Percentiles rank a stretch among this genome's conserved stretches.
Conservation (phyloP, 2,113 vertebrate species). For the Rhombomys opimus region DNA sequence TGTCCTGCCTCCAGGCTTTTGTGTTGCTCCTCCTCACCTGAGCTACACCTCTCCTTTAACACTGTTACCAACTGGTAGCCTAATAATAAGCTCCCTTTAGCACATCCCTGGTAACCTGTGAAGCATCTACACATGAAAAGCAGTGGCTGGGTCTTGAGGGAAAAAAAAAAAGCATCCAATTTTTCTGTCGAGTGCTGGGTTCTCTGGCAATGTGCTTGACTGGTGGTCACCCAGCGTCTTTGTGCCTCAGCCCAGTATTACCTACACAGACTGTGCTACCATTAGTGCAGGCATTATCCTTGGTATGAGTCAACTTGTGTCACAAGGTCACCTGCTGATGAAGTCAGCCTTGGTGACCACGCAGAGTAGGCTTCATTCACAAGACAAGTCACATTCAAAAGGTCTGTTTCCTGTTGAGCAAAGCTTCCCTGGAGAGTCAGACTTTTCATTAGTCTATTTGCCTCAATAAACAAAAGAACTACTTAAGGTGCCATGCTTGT, state of each 20-base stretch:
- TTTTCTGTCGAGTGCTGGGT: neutral
- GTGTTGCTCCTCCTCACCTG: neutral
- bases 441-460: neutral
- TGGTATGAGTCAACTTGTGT: neutral
- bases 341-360: neutral
- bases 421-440: neutral
- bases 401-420: neutral
- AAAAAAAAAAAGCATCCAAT: neutral
- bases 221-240: neutral
- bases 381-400: neutral
- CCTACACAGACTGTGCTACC: neutral
- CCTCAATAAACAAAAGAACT: slow-evolving; percentile 39
- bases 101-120: neutral
- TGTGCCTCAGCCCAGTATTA: neutral
- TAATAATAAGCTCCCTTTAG: neutral
- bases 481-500: neutral
- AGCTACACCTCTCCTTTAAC: neutral
- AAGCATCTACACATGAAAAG: neutral
- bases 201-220: neutral
- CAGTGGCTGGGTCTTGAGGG: neutral
- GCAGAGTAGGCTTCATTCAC: neutral
- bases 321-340: neutral
- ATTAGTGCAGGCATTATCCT: neutral
- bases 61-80: too few species aligned
- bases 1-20: neutral